Conservation (phyloP, 2,888 invertebrate species). For the Stenodera caucasica region DNA sequence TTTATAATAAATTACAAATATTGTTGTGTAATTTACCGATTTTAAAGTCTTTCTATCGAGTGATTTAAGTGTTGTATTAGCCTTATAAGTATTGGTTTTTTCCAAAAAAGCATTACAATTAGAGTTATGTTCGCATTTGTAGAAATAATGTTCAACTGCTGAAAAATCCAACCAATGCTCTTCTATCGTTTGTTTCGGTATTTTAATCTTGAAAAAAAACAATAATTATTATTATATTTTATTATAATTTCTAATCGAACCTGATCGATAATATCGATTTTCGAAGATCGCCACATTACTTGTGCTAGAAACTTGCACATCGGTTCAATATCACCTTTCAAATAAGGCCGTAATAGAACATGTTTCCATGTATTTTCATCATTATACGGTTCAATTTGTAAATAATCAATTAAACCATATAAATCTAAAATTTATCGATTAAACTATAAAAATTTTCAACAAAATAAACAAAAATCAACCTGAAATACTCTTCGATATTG, state of each 20-base stretch:
- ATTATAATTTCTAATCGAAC: no score
- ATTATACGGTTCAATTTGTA: conserved; percentile 62
- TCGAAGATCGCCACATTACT: conserved; percentile 71
- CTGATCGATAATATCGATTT: conserved; percentile 68
- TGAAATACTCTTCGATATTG: conserved; percentile 53
- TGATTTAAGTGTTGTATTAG: conserved; percentile 56
- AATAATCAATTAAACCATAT: conserved; percentile 63
- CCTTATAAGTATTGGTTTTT: conserved; percentile 53
- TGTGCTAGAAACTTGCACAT: conserved; percentile 59
- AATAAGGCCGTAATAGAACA: conserved; percentile 59
- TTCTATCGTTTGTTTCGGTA: conserved; percentile 65
- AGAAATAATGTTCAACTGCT: conserved; percentile 75
- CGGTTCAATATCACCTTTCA: conserved; percentile 54
- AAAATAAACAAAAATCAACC: conserved; percentile 39
- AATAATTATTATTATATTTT: no score
- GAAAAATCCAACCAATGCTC: conserved; percentile 66
- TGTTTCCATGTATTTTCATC: conserved; percentile 59
- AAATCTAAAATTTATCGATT: conserved; percentile 54
- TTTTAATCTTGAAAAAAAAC: conserved; percentile 56
- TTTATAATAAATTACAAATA: background rate
- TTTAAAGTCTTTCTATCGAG: conserved; percentile 56
- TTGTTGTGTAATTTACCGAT: conserved; percentile 41
- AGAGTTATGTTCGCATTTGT: conserved; percentile 63
- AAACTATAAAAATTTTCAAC: conserved; percentile 60
- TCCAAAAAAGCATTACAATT: conserved; percentile 58